A percentile compares a stretch with the other conserved stretches of the same genome.
Conservation (phyloP, 1,140 invertebrate species). For the Drosophila nigromelanica region DNA sequence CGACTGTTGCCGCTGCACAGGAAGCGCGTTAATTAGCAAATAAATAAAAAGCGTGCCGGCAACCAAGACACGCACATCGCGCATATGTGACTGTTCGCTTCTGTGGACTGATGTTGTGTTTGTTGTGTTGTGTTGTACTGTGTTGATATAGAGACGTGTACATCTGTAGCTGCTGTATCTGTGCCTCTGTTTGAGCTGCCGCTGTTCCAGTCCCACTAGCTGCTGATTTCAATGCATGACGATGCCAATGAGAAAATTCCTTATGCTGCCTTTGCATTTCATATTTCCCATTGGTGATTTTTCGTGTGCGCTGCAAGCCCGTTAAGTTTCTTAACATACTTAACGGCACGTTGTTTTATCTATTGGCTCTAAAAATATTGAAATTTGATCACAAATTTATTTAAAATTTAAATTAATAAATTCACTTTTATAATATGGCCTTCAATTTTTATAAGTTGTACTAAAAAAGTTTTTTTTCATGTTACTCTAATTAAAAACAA, state of each 20-base stretch:
- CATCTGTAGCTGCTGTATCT: conserved; percentile 14
- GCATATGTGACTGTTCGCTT: conserved; percentile 21
- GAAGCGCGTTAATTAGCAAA: conserved; percentile 74
- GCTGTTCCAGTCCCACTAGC: conserved; percentile 4
- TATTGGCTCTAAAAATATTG: no score
- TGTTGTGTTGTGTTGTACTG: conserved; percentile 17
- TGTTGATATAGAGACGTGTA: conserved; percentile 2
- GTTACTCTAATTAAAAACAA: no score
- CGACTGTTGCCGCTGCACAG: conserved; percentile 37
- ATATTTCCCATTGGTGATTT: conserved; percentile 25
- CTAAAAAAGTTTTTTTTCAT: no score
- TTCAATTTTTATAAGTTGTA: no score
- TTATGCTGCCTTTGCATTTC: conserved; percentile 57
- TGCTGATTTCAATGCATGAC: conserved; percentile 62
- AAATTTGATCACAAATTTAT: neutral
- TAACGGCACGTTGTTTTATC: neutral
- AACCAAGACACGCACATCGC: conserved; percentile 54
- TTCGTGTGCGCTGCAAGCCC: conserved; percentile 11
- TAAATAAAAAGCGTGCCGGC: conserved; percentile 66
- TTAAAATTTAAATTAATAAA: no score
- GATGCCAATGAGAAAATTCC: conserved; percentile 34
- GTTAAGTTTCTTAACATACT: neutral
- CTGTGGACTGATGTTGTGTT: neutral
- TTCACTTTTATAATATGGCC: no score
- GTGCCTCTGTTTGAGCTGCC: conserved; percentile 6